A percentile compares a stretch with the other conserved stretches of the same genome.
phyloP scores from a whole-genome alignment of 2,113 vertebrate genomes.

The Panurus biarmicus region DNA sequence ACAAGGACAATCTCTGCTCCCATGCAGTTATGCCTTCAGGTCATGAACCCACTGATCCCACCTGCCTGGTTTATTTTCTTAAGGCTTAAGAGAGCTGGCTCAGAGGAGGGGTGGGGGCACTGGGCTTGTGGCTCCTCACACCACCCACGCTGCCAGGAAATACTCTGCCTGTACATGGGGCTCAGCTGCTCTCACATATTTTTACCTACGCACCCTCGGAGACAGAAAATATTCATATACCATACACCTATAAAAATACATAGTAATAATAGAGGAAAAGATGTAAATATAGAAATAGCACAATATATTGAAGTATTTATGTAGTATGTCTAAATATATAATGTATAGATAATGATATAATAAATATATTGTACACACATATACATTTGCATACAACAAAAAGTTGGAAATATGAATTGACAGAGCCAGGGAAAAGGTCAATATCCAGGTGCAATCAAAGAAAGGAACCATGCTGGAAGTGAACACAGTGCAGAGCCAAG shows the following conservation, averaged over 20 bases:
- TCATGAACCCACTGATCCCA: neutral
- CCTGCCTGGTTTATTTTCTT: neutral
- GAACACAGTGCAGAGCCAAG: neutral
- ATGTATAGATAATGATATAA: neutral
- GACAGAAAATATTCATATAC: neutral
- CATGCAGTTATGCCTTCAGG: neutral
- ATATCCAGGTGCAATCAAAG: neutral
- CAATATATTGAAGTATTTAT: neutral
- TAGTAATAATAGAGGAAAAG: neutral
- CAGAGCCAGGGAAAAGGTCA: neutral
- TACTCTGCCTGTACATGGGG: neutral
- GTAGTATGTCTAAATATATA: neutral
- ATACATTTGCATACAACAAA: neutral
- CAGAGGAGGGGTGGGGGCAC: neutral
- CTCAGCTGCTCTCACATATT: conserved; percentile 22
- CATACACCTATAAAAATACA: neutral
- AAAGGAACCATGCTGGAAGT: neutral
- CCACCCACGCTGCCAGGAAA: conserved; percentile 5
- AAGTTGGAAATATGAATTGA: neutral
- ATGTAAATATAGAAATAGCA: neutral
- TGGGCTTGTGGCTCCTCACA: neutral
- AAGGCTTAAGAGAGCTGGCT: neutral
- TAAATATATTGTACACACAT: neutral
- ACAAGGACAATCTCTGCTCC: neutral
- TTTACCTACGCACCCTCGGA: neutral